Base-by-base conservation (phyloP, 2,888 invertebrate genomes). In the Pheosia gnoma region DNA sequence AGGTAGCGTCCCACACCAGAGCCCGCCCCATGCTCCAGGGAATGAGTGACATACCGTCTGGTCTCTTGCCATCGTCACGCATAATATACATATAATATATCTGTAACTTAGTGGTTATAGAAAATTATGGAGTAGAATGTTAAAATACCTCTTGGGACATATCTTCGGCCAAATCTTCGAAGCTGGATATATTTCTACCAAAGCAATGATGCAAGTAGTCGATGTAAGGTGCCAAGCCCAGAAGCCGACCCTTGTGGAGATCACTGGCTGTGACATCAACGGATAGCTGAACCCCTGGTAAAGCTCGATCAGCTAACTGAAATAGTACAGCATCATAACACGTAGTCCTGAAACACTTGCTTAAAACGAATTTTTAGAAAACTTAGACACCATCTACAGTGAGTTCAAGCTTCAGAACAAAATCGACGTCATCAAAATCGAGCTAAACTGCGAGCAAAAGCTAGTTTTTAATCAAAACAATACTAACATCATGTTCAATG, bases 191-290 rank as follows among this genome's bases (percentile, higher is more conserved):
- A 36, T 94, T 94, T 8, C 96, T 95, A 52, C 96, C 92, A 5
- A 96, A 96, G 77, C 97, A 97, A 91, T 96, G 95, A 83, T 96
- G 95, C 71, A 96, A 94, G 88, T 96, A 97, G 81, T 96, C 96
- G 95, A 96, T 96, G 85, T 97, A 97, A 43, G 97, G 96, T 38
- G 97, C 97, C 64, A 97, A 91, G 59, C 97, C 97, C 71, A 96
- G 96, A 80, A 97, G 97, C 61, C 97, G 95, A 58, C 96, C 72
- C 54, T 81, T 80, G 4, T 70, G 66, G 10, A 81, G 43, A 55
- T 82, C 83, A 47, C 68, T 78, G 0, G 79, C 70, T 3, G 74
- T 1, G 11, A 59, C 54, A 45, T 60, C 65, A 5, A 55, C 47
- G 11, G 57, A 37, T 5, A 39, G 11, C 37, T 53, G 53, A 10